These are phyloP conservation scores for Petrocephalus schoutedeni DNA, from an alignment of 2,797 vertebrate species.

Conservation along the genomic window DNA sequence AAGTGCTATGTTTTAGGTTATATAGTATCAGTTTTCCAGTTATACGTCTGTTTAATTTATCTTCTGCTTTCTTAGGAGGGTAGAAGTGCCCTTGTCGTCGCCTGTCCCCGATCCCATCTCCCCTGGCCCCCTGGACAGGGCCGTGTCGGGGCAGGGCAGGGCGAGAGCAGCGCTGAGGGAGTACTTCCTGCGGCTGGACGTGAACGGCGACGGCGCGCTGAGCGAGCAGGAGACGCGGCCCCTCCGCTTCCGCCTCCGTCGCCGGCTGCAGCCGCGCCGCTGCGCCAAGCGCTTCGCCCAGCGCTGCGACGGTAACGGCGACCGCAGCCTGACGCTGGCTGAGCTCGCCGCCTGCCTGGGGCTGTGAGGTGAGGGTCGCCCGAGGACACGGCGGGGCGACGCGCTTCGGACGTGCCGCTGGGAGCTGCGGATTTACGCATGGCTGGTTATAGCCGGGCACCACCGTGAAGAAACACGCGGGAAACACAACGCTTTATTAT, in stretches of 20 bases:
- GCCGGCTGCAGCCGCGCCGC: conserved; percentile 44
- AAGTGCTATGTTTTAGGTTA: not conserved
- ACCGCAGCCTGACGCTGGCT: conserved; percentile 46
- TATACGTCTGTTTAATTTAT: not conserved
- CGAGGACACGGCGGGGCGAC: not conserved
- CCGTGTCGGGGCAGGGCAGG: conserved; percentile 6
- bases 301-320: conserved; percentile 50
- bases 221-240: conserved; percentile 51
- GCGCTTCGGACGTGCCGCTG: not conserved
- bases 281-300: conserved; percentile 57
- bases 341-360: conserved; percentile 53
- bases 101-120: conserved; percentile 3
- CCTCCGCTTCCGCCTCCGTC: conserved; percentile 47
- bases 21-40: not conserved
- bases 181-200: conserved; percentile 52
- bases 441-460: not conserved
- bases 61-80: not conserved
- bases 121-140: not conserved
- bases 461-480: not conserved
- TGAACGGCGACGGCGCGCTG: conserved; percentile 48
- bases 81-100: not conserved
- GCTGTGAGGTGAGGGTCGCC: conserved; percentile 30
- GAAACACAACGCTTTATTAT: no score
- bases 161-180: conserved; percentile 43
- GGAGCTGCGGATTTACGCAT: not conserved